Conservation (phyloP, 2,888 invertebrate species). For the Kuschelorhynchus macadamiae region DNA sequence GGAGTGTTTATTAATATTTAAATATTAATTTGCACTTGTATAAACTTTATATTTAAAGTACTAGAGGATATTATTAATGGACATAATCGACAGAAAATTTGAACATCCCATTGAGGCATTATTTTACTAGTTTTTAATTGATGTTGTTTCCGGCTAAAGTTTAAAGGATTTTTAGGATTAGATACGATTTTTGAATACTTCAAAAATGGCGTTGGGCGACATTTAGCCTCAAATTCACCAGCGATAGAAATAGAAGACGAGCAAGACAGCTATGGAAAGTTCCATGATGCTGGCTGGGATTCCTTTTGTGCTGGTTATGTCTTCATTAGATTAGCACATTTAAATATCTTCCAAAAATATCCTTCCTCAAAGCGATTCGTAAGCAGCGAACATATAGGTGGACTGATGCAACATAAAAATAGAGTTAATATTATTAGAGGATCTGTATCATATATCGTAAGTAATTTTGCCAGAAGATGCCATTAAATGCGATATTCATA, state of each 20-base stretch:
- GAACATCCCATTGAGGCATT: too few species aligned
- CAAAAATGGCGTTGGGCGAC: conserved; percentile 68
- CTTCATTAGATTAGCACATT: conserved; percentile 77
- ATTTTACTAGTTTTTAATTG: too few species aligned
- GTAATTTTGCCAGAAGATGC: too few species aligned
- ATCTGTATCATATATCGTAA: conserved; percentile 74
- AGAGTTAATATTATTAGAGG: conserved; percentile 75
- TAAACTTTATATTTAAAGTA: too few species aligned
- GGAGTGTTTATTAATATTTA: too few species aligned
- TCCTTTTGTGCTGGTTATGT: conserved; percentile 83
- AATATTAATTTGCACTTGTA: too few species aligned
- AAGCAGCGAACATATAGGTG: conserved; percentile 71
- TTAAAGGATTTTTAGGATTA: conserved; percentile 68
- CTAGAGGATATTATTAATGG: too few species aligned
- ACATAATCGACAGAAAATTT: too few species aligned
- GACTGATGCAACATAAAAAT: conserved; percentile 71
- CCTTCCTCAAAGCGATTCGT: conserved; percentile 70
- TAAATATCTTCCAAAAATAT: conserved; percentile 71
- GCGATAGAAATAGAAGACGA: conserved; percentile 60
- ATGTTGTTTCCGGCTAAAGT: too few species aligned
- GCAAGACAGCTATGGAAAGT: conserved; percentile 57
- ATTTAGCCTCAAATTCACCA: conserved; percentile 66
- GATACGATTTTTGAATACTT: conserved; percentile 75
- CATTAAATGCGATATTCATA: too few species aligned
- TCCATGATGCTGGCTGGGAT: conserved; percentile 89